Base-by-base conservation (phyloP, 2,113 vertebrate species). In the Melanocharis versteri region DNA sequence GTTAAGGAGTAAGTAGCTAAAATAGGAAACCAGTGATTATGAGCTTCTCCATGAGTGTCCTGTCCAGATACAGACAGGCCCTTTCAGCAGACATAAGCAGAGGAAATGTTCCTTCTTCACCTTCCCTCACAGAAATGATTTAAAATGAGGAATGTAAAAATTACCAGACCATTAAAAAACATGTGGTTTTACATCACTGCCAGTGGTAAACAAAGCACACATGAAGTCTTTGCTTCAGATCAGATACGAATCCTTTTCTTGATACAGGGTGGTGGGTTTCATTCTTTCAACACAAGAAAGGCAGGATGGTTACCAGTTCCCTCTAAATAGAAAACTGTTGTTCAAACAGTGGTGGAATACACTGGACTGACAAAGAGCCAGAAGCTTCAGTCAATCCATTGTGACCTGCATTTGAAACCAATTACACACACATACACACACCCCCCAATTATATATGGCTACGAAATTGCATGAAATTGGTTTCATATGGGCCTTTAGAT, bases 361-460 rank as follows among this genome's bases (percentile, higher is more conserved):
- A 62, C 37, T 57, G 62, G 50, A 84, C 85, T 96, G 89, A 91
- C 76, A 71, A 68, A 88, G 82, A 95, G 83, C 91, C 89, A 89
- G 90, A 82, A 95, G 90, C 68, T 56, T 91, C 71, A 47, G 40
- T 64, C 72, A 71, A 1, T 81, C 70, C 58, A 60, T n/a, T 57
- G 93, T 89, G 94, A 92, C 93, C 94, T 95, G 91, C 91, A 94
- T 98, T 97, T 96, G 98, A 97, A 97, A 97, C 83, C 95, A 93
- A 78, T 97, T 96, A 97, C 31, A 68, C 69, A 89, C 87, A 86
- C 28, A 44, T 92, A 90, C 82, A 93, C 79, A 73, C 72, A 57
- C 95, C 11, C 50, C 53, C 68, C 87, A 96, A 94, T 95, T 97
- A 80, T 77, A 84, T 7, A 51, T 92, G 96, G 79, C 97, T 97